Evolutionary conservation across 2,113 vertebrate species (phyloP).

Genomic region (Bujurquina vittata): DNA sequence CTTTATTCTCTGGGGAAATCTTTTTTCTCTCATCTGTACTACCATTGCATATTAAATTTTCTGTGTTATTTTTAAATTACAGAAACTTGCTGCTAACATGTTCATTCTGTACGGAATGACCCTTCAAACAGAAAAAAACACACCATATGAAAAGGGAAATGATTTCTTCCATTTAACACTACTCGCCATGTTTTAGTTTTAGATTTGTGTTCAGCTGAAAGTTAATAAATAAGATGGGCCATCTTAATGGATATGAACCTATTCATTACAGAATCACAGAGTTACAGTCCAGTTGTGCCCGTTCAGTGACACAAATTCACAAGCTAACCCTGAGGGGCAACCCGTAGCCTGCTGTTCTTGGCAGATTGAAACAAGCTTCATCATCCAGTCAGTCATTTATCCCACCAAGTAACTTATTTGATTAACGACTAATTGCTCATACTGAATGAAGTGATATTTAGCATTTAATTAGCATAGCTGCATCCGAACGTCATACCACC

Average conservation of each 20-base stretch:
- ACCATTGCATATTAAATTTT: no score
- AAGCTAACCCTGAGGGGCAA: neutral
- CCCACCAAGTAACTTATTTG: slow-evolving; percentile 43
- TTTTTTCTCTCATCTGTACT: no score
- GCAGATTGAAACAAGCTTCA: slow-evolving; percentile 24
- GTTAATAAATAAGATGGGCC: neutral
- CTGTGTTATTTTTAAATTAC: no score
- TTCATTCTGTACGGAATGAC: neutral
- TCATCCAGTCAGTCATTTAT: slow-evolving; percentile 25
- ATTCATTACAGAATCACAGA: neutral
- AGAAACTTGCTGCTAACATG: neutral
- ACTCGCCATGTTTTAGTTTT: no score
- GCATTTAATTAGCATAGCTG: slow-evolving; percentile 59
- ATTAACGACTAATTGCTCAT: slow-evolving; percentile 44
- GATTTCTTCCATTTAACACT: no score
- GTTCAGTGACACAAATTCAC: neutral
- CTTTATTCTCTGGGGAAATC: no score
- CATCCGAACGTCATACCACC: slow-evolving; percentile 15
- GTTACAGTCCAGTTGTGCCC: neutral
- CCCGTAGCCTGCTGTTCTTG: slow-evolving; percentile 3
- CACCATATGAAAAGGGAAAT: no score
- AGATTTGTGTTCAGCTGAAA: no score
- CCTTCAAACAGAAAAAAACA: no score
- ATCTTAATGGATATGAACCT: neutral
- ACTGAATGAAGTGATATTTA: slow-evolving; percentile 40